phyloP scores from a whole-genome alignment of 2,797 vertebrate genomes.

The Platalea minor region DNA sequence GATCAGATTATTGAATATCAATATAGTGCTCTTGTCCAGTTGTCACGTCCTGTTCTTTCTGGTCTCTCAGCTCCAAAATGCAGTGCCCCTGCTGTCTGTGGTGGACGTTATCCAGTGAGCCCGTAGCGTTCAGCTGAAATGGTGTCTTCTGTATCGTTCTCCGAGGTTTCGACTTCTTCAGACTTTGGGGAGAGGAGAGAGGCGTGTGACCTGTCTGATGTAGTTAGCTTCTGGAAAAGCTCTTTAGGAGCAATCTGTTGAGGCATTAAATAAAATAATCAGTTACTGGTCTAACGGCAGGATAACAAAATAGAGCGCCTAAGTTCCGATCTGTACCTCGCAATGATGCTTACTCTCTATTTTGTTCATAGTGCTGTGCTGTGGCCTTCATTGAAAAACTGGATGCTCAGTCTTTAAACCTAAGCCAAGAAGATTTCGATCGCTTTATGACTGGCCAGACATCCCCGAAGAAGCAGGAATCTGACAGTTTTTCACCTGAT shows the following conservation, averaged over 20 bases:
- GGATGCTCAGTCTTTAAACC: constrained; percentile 93
- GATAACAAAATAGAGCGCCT: accelerated
- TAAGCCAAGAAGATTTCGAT: constrained; percentile 93
- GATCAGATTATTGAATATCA: neutral
- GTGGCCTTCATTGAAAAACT: constrained; percentile 97
- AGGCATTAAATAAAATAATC: neutral
- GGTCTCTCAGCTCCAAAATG: neutral
- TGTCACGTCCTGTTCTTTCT: neutral
- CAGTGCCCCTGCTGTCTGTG: neutral
- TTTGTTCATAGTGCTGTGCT: constrained; percentile 86
- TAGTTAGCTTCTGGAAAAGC: neutral
- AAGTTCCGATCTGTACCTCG: neutral
- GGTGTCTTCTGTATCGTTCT: neutral
- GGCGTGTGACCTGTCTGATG: neutral
- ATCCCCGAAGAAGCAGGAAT: constrained; percentile 82
- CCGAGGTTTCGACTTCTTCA: neutral
- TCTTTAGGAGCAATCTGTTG: neutral
- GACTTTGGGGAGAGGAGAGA: neutral
- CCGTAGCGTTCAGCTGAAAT: neutral
- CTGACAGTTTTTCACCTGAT: constrained; percentile 75
- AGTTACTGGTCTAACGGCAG: neutral
- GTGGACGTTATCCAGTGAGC: accelerated
- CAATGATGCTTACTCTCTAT: neutral
- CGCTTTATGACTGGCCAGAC: constrained; percentile 94
- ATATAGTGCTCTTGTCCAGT: neutral